Percentiles rank a stretch among this genome's conserved stretches.
Evolutionary conservation across 2,797 vertebrate genomes (phyloP).

Genomic region (Melanotaenia parkinsoni): DNA sequence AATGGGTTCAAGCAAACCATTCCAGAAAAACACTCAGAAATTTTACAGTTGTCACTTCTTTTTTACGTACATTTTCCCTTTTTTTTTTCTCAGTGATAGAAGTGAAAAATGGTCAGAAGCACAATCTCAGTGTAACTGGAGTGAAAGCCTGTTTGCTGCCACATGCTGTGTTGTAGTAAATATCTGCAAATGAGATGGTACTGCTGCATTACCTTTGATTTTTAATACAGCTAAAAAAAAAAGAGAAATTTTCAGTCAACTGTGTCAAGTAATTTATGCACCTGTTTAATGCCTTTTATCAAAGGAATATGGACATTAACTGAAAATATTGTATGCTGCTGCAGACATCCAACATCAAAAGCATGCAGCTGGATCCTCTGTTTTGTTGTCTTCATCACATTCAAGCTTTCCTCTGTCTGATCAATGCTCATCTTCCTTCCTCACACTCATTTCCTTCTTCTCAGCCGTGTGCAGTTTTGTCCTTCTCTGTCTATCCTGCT

Average conservation of each 20-base stretch:
- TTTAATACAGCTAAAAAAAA: neutral
- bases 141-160: neutral
- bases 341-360: neutral
- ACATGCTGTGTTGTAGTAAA: neutral
- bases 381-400: slow-evolving; percentile 3
- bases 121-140: neutral
- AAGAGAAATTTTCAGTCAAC: no score
- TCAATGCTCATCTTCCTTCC: slow-evolving; percentile 1
- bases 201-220: neutral
- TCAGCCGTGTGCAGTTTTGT: slow-evolving; percentile 6
- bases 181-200: neutral
- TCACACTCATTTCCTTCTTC: slow-evolving; percentile 10
- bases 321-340: neutral
- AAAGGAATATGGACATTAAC: neutral
- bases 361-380: neutral
- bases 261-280: neutral
- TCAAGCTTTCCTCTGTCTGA: neutral
- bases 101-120: neutral
- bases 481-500: neutral
- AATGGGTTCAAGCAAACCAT: neutral
- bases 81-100: neutral
- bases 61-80: neutral
- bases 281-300: neutral
- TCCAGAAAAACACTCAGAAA: neutral
- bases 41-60: neutral